These are phyloP conservation scores for Pitta sordida DNA, from an alignment of 2,113 vertebrate genomes.

Conservation along the genomic window DNA sequence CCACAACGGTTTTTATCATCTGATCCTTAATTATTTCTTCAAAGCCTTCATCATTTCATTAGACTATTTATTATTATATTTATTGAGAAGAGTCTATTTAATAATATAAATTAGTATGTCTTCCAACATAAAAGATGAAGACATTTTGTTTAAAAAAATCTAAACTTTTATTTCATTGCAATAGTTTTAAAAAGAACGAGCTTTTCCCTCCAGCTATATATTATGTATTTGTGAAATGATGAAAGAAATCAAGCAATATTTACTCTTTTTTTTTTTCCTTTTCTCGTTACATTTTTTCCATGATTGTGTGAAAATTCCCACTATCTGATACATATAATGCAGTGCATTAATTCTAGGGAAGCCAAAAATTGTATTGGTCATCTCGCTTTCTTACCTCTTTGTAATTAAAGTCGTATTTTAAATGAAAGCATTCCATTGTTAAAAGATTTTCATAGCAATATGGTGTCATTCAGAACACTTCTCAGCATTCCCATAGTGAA, in stretches of 20 bases:
- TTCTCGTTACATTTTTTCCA: neutral
- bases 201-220: neutral
- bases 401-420: neutral
- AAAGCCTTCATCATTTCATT: constrained; percentile 46
- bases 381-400: neutral
- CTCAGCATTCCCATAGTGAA: constrained; percentile 38
- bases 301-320: neutral
- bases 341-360: neutral
- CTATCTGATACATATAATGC: neutral
- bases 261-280: neutral
- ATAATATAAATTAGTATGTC: constrained; percentile 47
- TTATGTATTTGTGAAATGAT: neutral
- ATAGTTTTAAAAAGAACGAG: neutral
- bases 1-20: neutral
- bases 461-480: constrained; percentile 24
- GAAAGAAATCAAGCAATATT: neutral
- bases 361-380: neutral
- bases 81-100: constrained; percentile 44
- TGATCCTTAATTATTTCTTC: neutral
- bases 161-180: neutral
- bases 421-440: constrained; percentile 3
- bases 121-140: constrained; percentile 54
- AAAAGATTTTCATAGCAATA: neutral
- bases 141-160: neutral
- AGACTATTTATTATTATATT: constrained; percentile 29